Percentiles rank a stretch among this genome's conserved stretches.
phyloP scores from a whole-genome alignment of 1,140 invertebrate species.

The Drosophila obscura region DNA sequence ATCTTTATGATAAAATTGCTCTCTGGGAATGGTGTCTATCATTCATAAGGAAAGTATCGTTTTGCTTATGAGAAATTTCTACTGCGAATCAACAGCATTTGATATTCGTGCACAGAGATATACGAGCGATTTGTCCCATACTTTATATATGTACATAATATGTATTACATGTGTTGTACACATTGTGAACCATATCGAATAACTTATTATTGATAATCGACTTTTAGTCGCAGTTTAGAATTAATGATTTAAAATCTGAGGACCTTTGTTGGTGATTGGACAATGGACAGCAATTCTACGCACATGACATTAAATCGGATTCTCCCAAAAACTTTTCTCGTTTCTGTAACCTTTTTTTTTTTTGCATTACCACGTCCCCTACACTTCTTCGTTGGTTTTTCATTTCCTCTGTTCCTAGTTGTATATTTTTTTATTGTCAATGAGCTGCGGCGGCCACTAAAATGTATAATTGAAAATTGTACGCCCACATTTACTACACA shows the following conservation, averaged over 20 bases:
- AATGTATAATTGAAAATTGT: slow-evolving; percentile 78
- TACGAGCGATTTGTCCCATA: too few relatives aligned
- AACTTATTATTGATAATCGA: too few relatives aligned
- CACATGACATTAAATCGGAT: slow-evolving; percentile 38
- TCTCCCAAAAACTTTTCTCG: slow-evolving; percentile 60
- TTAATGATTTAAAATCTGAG: background rate
- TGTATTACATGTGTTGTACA: too few relatives aligned
- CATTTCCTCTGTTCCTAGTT: slow-evolving; percentile 12
- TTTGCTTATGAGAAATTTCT: too few relatives aligned
- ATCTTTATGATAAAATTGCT: too few relatives aligned
- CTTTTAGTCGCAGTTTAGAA: too few relatives aligned
- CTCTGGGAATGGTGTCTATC: too few relatives aligned
- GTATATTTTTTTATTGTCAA: slow-evolving; percentile 50
- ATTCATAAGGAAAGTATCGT: too few relatives aligned
- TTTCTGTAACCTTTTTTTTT: slow-evolving; percentile 54
- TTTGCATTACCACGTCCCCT: slow-evolving; percentile 8
- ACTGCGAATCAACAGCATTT: too few relatives aligned
- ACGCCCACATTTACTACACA: slow-evolving; percentile 70
- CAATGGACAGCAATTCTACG: slow-evolving; percentile 27
- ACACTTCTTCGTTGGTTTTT: slow-evolving; percentile 7
- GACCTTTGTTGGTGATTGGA: slow-evolving; percentile 9
- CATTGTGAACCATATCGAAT: too few relatives aligned
- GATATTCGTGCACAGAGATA: too few relatives aligned
- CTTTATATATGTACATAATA: too few relatives aligned
- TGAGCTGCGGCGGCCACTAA: slow-evolving; percentile 67